These are phyloP conservation scores for Acromyrmex echinatior DNA, from an alignment of 1,140 invertebrate genomes.

Conservation along the genomic window DNA sequence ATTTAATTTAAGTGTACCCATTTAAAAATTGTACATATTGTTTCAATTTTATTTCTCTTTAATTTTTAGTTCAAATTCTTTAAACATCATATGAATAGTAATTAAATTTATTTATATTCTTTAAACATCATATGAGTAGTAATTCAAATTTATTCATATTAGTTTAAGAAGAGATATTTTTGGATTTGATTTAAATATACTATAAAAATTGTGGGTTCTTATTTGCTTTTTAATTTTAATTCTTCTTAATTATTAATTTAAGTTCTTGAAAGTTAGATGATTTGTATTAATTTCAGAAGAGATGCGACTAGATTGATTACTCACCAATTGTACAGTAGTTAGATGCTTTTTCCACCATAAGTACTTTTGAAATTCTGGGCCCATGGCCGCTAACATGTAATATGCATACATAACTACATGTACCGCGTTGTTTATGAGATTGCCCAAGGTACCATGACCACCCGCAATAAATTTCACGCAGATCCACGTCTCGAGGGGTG, in stretches of 20 bases:
- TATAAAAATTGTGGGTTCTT: neutral
- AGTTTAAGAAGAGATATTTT: neutral
- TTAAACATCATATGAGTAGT: neutral
- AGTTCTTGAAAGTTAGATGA: neutral
- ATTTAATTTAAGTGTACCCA: neutral
- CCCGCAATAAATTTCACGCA: slow-evolving; percentile 97
- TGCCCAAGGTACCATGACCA: slow-evolving; percentile 96
- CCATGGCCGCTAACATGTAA: slow-evolving; percentile 96
- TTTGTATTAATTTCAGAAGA: neutral
- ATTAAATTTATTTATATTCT: no score
- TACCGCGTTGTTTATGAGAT: slow-evolving; percentile 97
- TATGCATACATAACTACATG: slow-evolving; percentile 98
- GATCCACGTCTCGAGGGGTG: slow-evolving; percentile 98
- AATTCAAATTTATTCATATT: neutral
- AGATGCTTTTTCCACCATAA: slow-evolving; percentile 98
- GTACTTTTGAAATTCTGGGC: slow-evolving; percentile 96
- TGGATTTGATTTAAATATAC: neutral
- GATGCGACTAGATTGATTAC: slow-evolving; percentile 74
- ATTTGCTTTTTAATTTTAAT: neutral
- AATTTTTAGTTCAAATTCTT: neutral
- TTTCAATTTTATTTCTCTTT: neutral
- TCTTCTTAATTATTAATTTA: neutral
- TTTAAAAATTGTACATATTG: neutral
- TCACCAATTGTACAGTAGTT: slow-evolving; percentile 96
- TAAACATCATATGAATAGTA: neutral